A percentile compares a stretch with the other conserved stretches of the same genome.
phyloP scores from a whole-genome alignment of 2,113 vertebrate genomes.

The Megaceryle maxima region DNA sequence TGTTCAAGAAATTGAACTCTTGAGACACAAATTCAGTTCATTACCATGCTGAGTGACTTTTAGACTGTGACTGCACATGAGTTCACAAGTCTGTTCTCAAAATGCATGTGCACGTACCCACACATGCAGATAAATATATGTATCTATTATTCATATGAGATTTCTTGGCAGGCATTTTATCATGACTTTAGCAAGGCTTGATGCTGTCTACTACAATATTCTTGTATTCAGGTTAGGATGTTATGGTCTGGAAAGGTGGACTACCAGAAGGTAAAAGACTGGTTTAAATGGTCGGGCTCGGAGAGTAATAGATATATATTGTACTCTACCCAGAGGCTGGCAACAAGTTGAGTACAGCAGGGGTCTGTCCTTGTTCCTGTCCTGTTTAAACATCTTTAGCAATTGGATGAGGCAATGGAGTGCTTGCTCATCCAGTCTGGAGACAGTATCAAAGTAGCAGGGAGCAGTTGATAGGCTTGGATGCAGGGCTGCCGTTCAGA shows the following conservation, averaged over 20 bases:
- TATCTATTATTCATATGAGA: not conserved
- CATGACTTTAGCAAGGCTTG: not conserved
- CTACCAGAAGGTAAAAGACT: not conserved
- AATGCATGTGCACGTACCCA: not conserved
- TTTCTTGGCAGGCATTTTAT: not conserved
- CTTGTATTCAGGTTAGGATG: not conserved
- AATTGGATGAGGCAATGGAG: not conserved
- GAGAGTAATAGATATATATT: not conserved
- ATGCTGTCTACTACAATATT: not conserved
- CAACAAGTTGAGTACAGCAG: not conserved
- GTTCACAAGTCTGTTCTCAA: not conserved
- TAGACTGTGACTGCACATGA: not conserved
- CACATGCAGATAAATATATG: not conserved
- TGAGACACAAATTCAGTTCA: not conserved
- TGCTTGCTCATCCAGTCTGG: not conserved
- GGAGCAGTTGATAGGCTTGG: not conserved
- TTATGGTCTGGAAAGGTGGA: not conserved
- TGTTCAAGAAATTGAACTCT: not conserved
- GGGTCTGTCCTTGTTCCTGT: not conserved
- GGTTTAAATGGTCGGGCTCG: not conserved
- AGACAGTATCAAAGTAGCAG: not conserved
- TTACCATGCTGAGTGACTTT: not conserved
- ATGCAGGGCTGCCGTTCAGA: not conserved
- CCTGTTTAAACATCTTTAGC: not conserved
- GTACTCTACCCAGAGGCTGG: not conserved